Evolutionary conservation across 2,888 invertebrate species (phyloP), one percentile per base, ranked within the genome.

Genomic region (Chouioia cunea): DNA sequence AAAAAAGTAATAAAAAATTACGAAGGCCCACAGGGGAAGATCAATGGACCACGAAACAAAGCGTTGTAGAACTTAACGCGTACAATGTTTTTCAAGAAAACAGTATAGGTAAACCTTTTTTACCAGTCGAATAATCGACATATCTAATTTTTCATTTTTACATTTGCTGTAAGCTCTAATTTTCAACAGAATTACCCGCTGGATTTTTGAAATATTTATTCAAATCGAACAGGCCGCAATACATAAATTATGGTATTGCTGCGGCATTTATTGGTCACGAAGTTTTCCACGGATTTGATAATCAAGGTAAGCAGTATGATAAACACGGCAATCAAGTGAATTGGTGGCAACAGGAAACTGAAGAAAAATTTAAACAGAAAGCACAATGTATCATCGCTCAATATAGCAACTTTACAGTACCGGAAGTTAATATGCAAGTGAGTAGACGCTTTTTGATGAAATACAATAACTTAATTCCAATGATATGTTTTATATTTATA

Each of bases 351-450:
- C 89, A 92, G 59, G 88, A 89, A 75, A 97, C 97, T 0, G 93
- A 95, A 80, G 89, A 91, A 76, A 91, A 92, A 23, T 97, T 96
- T 84, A 87, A 95, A 66, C 89, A 93, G 76, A 93, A 92, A 81
- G 94, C 97, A 0, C 91, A 92, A 80, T 97, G 97, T 83, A 95
- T 97, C 79, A 95, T 97, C 77, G 90, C 96, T 76, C 97, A 97
- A 84, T 97, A 97, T 82, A 94, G 94, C 70, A 96, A 97, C 86
- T 97, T 93, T 84, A 93, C 93, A 0, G 93, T 94, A 3, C 89
- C 90, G 43, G 92, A 93, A 86, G 91, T 95, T 3, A 89, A 89
- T 60, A 84, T 95, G 73, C 91, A 92, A 82, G 94, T 94, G 87
- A 86, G 62, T 43, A 36, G 36, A 1, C 4, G 12, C 6, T 36